phyloP scores from a whole-genome alignment of 2,113 vertebrate species.

The Psophia crepitans region DNA sequence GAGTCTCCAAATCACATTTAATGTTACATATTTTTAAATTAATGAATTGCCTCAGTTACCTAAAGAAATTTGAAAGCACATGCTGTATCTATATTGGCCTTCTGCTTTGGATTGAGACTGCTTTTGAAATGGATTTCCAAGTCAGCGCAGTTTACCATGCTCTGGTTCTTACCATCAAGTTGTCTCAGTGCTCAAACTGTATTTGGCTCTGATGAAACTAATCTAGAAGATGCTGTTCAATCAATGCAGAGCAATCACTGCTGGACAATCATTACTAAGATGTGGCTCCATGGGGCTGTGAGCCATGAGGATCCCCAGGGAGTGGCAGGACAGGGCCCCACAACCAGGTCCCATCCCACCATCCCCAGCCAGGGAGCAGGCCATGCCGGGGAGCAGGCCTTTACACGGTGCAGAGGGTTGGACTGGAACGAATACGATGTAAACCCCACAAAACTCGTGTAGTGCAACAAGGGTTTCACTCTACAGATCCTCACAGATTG shows the following conservation, averaged over 20 bases:
- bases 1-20: not conserved
- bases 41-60: not conserved
- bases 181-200: not conserved
- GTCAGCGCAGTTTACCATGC: not conserved
- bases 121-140: not conserved
- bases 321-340: not conserved
- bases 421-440: not conserved
- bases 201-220: not conserved
- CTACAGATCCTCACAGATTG: not conserved
- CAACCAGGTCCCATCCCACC: not conserved
- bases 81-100: not conserved
- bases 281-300: not conserved
- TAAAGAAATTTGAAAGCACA: not conserved
- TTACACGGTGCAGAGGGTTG: rapidly evolving
- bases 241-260: not conserved
- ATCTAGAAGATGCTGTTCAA: not conserved
- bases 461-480: not conserved
- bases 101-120: not conserved
- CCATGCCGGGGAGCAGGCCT: too few species aligned
- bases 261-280: not conserved
- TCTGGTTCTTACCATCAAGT: not conserved
- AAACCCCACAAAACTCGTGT: not conserved
- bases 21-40: not conserved
- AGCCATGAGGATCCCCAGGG: rapidly evolving
- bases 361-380: not conserved